A percentile compares a stretch with the other conserved stretches of the same genome.
Conservation (phyloP, 2,797 vertebrate species). For the Gallirallus australis region DNA sequence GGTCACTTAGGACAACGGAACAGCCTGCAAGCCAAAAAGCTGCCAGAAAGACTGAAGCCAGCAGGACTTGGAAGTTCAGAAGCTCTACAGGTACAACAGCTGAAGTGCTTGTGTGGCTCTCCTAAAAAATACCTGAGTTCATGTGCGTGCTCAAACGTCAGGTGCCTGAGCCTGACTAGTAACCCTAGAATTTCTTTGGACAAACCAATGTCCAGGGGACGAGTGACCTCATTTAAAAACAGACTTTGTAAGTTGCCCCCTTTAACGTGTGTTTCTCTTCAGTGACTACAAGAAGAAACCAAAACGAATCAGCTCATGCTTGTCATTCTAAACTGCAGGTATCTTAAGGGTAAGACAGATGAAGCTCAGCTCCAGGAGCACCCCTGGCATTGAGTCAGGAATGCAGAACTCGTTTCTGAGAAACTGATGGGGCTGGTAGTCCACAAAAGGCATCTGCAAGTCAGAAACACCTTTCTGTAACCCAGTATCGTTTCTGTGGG, state of each 20-base stretch:
- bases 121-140: not conserved
- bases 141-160: not conserved
- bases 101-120: not conserved
- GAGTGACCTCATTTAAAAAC: not conserved
- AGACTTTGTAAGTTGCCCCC: accelerated
- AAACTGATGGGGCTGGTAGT: not conserved
- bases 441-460: constrained; percentile 1
- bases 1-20: not conserved
- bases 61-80: not conserved
- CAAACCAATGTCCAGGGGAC: accelerated
- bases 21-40: not conserved
- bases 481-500: not conserved
- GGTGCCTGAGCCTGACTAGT: not conserved
- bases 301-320: not conserved
- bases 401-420: not conserved
- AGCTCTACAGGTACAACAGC: not conserved
- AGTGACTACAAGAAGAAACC: not conserved
- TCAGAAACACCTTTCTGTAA: constrained; percentile 8
- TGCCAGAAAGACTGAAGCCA: not conserved
- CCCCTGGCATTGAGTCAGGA: not conserved
- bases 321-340: not conserved
- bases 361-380: not conserved
- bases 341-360: not conserved
- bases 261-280: not conserved
- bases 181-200: not conserved